Percentiles rank a stretch among this genome's conserved stretches.
Conservation (phyloP, 2,888 invertebrate species). For the Matsumyia berberina region DNA sequence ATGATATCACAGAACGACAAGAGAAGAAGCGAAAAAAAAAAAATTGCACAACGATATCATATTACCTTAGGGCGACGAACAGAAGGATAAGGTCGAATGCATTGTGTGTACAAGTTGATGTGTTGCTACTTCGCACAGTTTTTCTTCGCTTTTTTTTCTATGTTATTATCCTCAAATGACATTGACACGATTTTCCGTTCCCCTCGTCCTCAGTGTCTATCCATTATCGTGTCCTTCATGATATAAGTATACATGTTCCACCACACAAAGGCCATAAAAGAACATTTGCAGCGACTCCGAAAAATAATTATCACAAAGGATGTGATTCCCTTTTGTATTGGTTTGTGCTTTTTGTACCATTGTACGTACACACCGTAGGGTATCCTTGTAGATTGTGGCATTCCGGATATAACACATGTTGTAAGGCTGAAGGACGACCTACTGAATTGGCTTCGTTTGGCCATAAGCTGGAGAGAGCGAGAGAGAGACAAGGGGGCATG, state of each 20-base stretch:
- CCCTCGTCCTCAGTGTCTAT: conserved; percentile 39
- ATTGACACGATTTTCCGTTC: conserved; percentile 61
- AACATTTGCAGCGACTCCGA: conserved; percentile 42
- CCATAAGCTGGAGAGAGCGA: no score
- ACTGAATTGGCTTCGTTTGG: no score
- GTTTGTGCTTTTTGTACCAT: conserved; percentile 15
- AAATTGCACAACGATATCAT: conserved; percentile 70
- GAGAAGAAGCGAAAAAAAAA: conserved; percentile 32
- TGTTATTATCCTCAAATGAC: conserved; percentile 53
- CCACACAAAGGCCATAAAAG: conserved; percentile 21
- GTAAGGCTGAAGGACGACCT: no score
- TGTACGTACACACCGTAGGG: not conserved
- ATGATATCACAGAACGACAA: conserved; percentile 41
- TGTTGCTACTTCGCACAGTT: conserved; percentile 18
- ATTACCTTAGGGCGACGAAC: conserved; percentile 69
- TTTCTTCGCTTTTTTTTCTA: conserved; percentile 43
- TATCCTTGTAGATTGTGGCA: no score
- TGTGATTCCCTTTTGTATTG: conserved; percentile 45
- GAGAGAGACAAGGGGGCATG: no score
- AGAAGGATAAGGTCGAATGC: conserved; percentile 68
- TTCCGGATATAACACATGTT: no score
- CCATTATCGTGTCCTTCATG: conserved; percentile 67
- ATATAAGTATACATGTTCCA: conserved; percentile 57
- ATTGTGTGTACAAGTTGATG: conserved; percentile 25
- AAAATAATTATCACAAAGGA: conserved; percentile 64